Evolutionary conservation across 2,113 vertebrate species (phyloP).

Genomic region (Macrotis lagotis): DNA sequence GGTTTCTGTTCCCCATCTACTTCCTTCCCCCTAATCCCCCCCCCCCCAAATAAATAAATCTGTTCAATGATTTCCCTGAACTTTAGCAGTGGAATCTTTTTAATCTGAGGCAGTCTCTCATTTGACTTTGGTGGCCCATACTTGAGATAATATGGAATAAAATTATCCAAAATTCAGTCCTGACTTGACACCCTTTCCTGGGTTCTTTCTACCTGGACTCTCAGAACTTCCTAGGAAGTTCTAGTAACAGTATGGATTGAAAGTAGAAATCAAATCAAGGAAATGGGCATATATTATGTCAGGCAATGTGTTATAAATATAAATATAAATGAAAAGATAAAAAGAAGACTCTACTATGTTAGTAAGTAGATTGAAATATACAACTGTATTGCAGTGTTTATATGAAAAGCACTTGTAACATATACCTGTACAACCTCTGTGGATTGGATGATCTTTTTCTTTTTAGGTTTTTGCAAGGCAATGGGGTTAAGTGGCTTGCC

Average conservation of each 20-base stretch:
- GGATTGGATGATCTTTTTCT: too few species aligned
- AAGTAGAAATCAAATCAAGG: background rate
- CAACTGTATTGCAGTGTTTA: background rate
- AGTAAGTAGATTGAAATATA: background rate
- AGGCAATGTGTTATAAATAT: background rate
- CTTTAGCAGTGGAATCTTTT: too few species aligned
- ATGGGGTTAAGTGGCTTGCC: too few species aligned
- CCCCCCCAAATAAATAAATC: too few species aligned
- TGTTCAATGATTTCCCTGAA: too few species aligned
- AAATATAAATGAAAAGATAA: background rate
- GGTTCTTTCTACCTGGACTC: background rate
- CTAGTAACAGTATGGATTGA: background rate
- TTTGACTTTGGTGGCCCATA: background rate
- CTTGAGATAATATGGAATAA: background rate
- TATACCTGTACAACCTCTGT: background rate
- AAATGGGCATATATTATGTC: too few species aligned
- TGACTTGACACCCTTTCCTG: background rate
- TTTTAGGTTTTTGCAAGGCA: too few species aligned
- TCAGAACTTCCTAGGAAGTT: too few species aligned
- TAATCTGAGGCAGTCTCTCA: too few species aligned
- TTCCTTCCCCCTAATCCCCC: too few species aligned
- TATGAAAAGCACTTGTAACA: background rate
- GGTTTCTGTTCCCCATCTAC: too few species aligned
- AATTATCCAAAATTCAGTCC: background rate
- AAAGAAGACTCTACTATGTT: background rate